Percentiles rank a stretch among this genome's conserved stretches.
Conservation (phyloP, 2,888 invertebrate genomes). For the Anarsia innoxiella region DNA sequence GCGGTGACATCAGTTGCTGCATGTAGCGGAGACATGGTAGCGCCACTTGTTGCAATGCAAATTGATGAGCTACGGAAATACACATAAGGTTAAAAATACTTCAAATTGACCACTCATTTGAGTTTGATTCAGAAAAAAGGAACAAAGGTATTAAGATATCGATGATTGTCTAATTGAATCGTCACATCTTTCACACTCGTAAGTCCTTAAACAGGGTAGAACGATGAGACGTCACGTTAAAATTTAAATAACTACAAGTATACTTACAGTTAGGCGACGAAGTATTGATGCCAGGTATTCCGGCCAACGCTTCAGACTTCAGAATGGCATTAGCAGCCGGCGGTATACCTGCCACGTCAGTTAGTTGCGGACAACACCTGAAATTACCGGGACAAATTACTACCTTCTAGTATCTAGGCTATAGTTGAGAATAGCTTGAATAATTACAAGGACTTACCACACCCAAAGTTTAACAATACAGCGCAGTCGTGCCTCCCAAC, state of each 20-base stretch:
- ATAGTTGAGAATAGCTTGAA: no score
- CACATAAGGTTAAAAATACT: no score
- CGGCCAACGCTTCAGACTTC: conserved; percentile 52
- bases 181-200: no score
- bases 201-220: no score
- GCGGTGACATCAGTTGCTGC: conserved; percentile 84
- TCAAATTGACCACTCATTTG: no score
- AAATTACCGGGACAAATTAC: no score
- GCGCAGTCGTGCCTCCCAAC: conserved; percentile 94
- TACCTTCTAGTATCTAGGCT: no score
- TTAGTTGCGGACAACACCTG: conserved; percentile 69
- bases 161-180: no score
- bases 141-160: no score
- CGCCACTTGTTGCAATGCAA: conserved; percentile 92
- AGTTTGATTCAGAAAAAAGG: no score
- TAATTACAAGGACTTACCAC: conserved; percentile 41
- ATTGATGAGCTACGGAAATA: conserved; percentile 79
- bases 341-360: conserved; percentile 62
- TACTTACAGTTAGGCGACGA: conserved; percentile 72
- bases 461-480: conserved; percentile 91
- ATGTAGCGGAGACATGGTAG: conserved; percentile 95
- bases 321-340: conserved; percentile 56
- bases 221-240: no score
- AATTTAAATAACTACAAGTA: no score
- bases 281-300: conserved; percentile 59